phyloP scores from a whole-genome alignment of 2,113 vertebrate genomes.

The Bubo bubo region DNA sequence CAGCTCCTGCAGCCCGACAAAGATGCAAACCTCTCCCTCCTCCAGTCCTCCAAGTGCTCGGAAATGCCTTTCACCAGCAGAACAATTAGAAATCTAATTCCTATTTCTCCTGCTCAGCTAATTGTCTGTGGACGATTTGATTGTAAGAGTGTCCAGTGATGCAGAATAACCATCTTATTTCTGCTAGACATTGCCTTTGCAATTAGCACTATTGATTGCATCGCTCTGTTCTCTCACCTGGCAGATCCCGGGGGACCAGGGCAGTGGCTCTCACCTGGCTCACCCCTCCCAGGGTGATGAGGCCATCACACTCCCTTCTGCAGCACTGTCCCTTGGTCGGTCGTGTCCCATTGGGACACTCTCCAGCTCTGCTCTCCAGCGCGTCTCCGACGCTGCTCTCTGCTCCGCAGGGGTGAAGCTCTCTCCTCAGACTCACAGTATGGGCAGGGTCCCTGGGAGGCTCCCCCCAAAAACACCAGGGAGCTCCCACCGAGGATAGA shows the following conservation, averaged over 20 bases:
- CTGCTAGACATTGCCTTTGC: conserved; percentile 74
- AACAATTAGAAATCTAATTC: conserved; percentile 80
- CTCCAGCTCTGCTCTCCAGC: not conserved
- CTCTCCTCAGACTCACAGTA: not conserved
- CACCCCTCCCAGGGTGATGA: not conserved
- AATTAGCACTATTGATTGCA: conserved; percentile 68
- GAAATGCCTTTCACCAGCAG: conserved; percentile 53
- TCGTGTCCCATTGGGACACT: fast-evolving
- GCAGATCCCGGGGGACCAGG: not conserved
- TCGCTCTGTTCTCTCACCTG: conserved; percentile 58
- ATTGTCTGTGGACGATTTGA: conserved; percentile 79
- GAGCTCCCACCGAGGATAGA: not conserved
- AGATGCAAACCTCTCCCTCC: conserved; percentile 41
- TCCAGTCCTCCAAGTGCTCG: conserved; percentile 36
- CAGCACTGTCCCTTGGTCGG: not conserved
- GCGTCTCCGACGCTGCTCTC: fast-evolving
- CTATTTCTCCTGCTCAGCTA: conserved; percentile 77
- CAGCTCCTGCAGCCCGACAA: not conserved
- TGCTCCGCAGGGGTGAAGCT: not conserved
- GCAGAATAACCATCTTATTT: conserved; percentile 80
- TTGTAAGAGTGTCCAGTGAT: conserved; percentile 74
- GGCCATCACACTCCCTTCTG: fast-evolving
- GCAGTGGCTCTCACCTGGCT: not conserved
- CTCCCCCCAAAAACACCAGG: not conserved
- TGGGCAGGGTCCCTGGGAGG: not conserved